Evolutionary conservation across 2,113 vertebrate genomes (phyloP).

Genomic region (Brachyhypopomus occidentalis): DNA sequence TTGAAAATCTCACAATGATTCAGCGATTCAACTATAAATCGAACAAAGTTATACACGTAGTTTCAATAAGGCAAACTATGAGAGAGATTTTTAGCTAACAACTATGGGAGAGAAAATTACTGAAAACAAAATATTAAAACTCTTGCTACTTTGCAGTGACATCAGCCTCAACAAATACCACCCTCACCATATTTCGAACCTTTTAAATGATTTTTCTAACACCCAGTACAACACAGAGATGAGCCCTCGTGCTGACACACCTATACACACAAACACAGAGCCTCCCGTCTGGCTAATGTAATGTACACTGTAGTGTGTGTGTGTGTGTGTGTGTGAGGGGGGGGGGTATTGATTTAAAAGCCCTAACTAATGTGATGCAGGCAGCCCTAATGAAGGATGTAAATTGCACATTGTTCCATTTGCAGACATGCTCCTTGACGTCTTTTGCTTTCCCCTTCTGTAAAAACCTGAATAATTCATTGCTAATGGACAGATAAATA

Average conservation of each 20-base stretch:
- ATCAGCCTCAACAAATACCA: slow-evolving; percentile 53
- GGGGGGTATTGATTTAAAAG: slow-evolving; percentile 47
- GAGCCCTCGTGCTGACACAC: slow-evolving; percentile 9
- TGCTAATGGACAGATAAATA: slow-evolving; percentile 72
- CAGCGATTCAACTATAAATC: too few species aligned
- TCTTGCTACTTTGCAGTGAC: slow-evolving; percentile 39
- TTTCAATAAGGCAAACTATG: too few species aligned
- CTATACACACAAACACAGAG: background rate
- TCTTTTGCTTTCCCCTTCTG: slow-evolving; percentile 44
- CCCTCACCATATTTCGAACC: slow-evolving; percentile 44
- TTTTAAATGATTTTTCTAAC: slow-evolving; percentile 46
- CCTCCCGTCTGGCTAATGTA: slow-evolving; percentile 25
- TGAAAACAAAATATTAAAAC: too few species aligned
- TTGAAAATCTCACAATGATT: too few species aligned
- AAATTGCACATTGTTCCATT: slow-evolving; percentile 50
- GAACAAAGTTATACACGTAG: too few species aligned
- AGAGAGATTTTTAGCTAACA: too few species aligned
- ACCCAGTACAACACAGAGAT: slow-evolving; percentile 28
- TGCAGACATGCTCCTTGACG: slow-evolving; percentile 34
- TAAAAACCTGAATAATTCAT: slow-evolving; percentile 78
- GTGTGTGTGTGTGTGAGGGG: background rate
- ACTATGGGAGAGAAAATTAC: too few species aligned
- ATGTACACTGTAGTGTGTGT: slow-evolving; percentile 9
- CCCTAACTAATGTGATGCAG: slow-evolving; percentile 49
- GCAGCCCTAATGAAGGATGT: slow-evolving; percentile 39